phyloP scores from a whole-genome alignment of 2,113 vertebrate species.

The Bubo blakistoni region DNA sequence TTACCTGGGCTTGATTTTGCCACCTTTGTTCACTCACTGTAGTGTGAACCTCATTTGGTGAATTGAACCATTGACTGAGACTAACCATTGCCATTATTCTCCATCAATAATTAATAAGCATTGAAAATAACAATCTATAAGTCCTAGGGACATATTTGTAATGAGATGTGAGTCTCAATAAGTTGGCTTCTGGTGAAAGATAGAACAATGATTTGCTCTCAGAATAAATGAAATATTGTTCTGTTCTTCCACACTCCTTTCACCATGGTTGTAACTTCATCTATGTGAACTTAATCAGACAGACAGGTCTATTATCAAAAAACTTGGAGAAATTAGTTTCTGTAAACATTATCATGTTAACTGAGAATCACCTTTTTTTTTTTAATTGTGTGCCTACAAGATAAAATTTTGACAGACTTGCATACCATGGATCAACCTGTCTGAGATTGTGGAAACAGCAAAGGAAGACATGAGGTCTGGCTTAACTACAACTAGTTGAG shows the following conservation, averaged over 20 bases:
- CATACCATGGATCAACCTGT: neutral
- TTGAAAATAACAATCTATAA: neutral
- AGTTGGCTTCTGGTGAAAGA: neutral
- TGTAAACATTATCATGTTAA: neutral
- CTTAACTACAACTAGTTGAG: neutral
- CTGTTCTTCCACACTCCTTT: neutral
- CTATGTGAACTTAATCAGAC: neutral
- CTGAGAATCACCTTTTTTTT: neutral
- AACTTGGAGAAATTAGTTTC: neutral
- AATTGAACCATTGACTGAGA: neutral
- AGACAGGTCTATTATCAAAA: neutral
- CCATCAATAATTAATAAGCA: neutral
- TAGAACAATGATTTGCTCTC: neutral
- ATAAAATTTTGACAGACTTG: neutral
- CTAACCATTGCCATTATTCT: neutral
- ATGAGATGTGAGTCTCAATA: neutral
- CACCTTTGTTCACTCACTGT: neutral
- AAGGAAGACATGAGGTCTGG: neutral
- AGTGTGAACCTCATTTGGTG: neutral
- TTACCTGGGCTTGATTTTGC: neutral
- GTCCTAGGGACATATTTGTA: neutral
- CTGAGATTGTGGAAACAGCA: neutral
- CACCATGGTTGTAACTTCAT: neutral
- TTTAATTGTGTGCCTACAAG: neutral
- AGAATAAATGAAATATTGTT: neutral